Percentiles rank a stretch among this genome's conserved stretches.
Conservation (phyloP, 2,113 vertebrate genomes). For the Cairina moschata region DNA sequence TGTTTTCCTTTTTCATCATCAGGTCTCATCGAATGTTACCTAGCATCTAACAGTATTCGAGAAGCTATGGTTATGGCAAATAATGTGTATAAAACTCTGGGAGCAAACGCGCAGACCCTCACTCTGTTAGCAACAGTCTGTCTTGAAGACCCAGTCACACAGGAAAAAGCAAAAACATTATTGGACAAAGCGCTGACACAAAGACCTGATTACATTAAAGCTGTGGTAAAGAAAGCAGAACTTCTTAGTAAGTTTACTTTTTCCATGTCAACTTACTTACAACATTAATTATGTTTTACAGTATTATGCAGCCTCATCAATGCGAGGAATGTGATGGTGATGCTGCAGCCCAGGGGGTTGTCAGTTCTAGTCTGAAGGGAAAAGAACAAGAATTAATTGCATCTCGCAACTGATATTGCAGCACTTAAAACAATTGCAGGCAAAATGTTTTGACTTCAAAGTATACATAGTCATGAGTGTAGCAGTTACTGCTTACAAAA, state of each 20-base stretch:
- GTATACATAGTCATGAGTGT: not conserved
- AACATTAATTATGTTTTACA: too few species aligned
- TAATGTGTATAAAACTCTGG: conserved; percentile 97
- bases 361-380: not conserved
- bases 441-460: not conserved
- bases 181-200: conserved; percentile 95
- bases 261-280: fast-evolving
- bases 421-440: not conserved
- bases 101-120: conserved; percentile 94
- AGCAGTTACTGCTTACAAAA: not conserved
- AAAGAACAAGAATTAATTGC: not conserved
- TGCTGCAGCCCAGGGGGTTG: not conserved
- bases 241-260: conserved; percentile 87
- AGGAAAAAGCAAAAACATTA: conserved; percentile 95
- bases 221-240: conserved; percentile 97
- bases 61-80: conserved; percentile 99
- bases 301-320: fast-evolving
- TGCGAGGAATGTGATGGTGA: not conserved
- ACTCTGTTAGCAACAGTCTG: conserved; percentile 96
- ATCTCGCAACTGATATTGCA: not conserved
- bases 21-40: conserved; percentile 98
- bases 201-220: conserved; percentile 96
- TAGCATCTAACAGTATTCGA: conserved; percentile 94
- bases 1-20: not conserved
- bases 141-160: conserved; percentile 94